A percentile compares a stretch with the other conserved stretches of the same genome.
phyloP scores from a whole-genome alignment of 2,888 invertebrate species.

The Meandrusa payeni region DNA sequence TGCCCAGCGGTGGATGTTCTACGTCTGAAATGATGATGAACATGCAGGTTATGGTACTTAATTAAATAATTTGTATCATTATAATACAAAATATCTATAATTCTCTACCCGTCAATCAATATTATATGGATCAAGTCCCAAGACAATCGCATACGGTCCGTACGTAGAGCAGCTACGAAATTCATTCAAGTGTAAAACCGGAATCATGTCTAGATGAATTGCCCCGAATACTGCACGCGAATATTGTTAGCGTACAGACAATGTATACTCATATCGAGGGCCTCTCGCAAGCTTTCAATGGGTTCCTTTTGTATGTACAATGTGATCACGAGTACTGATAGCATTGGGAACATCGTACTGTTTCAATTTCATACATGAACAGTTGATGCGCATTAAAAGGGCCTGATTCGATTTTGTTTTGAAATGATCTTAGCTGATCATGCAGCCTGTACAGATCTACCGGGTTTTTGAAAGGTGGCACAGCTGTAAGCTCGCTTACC shows the following conservation, averaged over 20 bases:
- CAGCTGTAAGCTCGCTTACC: too few relatives aligned
- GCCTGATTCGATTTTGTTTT: too few relatives aligned
- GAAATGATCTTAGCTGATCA: too few relatives aligned
- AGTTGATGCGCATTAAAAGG: too few relatives aligned
- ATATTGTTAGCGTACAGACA: slow-evolving; percentile 3
- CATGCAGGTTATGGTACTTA: too few relatives aligned
- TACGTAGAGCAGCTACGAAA: slow-evolving; percentile 2
- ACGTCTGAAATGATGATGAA: too few relatives aligned
- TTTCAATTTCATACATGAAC: slow-evolving; percentile 6
- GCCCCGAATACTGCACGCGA: slow-evolving; percentile 7
- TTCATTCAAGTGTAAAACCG: slow-evolving; percentile 4
- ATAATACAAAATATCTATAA: too few relatives aligned
- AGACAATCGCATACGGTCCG: slow-evolving; percentile 7
- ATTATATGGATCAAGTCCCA: background rate
- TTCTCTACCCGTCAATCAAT: too few relatives aligned
- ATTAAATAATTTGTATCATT: too few relatives aligned
- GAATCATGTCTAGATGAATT: slow-evolving; percentile 13
- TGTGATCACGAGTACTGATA: slow-evolving; percentile 1
- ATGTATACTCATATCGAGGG: slow-evolving; percentile 5
- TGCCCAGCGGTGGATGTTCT: too few relatives aligned
- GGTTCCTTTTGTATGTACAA: slow-evolving; percentile 6
- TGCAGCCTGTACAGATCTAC: too few relatives aligned
- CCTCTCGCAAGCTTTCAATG: slow-evolving; percentile 8
- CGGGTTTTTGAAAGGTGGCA: too few relatives aligned
- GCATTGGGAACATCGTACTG: slow-evolving; percentile 1